Evolutionary conservation across 2,888 invertebrate species (phyloP), one percentile per base, ranked within the genome.

Genomic region (Platycnemis pennipes): DNA sequence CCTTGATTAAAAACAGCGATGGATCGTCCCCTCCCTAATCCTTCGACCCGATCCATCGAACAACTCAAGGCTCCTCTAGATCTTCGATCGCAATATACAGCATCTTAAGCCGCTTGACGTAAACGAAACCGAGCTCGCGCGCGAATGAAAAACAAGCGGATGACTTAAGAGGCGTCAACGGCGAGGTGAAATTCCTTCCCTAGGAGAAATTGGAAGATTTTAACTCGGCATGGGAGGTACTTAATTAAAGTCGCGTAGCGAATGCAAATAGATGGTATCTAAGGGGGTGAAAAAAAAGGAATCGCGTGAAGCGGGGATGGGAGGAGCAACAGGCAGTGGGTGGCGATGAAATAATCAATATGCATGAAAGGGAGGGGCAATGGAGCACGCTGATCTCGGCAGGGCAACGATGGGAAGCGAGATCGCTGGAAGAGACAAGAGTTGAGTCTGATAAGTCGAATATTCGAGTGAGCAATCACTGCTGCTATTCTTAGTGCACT

Each of bases 311-410:
- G n/a, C n/a, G n/a, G n/a, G 26, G 19, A 63, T n/a, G 77, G 7
- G 31, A 77, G 77, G 77, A 49, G 49, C 49, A 11, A 49, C 4
- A 26, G 37, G 37, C 77, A 0, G 77, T 77, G 77, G 77, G 77
- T 77, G 77, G 77, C 77, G 37, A 77, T 77, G 77, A 37, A 37
- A 77, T 37, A 77, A 77, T 77, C 77, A 37, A 77, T 77, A 77
- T 77, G 31, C 77, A 37, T 77, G 77, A 31, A 31, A 13, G 77
- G 77, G 77, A 26, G 63, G n/a, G 26, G 2, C 22, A 7, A 77
- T 77, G 7, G 77, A 13, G 16, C 1, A 37, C 31, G 11, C 13
- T 31, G 77, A 77, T 77, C 77, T 31, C 37, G 77, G 77, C 37
- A 22, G 8, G 69, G 69, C 31, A n/a, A n/a, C 69, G 37, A 63